phyloP scores from a whole-genome alignment of 2,113 vertebrate species.

The Rana temporaria region DNA sequence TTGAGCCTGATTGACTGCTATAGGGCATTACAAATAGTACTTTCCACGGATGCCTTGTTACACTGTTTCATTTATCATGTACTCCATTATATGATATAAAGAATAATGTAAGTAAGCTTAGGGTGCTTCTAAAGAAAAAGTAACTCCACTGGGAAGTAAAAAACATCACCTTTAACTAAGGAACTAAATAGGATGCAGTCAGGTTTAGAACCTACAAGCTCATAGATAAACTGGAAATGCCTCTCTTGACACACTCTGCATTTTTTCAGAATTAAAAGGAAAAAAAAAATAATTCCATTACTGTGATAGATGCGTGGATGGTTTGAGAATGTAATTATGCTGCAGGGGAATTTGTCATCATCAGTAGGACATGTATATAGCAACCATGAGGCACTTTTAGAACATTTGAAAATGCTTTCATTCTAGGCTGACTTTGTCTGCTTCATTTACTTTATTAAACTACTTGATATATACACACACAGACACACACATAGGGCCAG shows the following conservation, averaged over 20 bases:
- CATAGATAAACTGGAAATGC: conserved; percentile 42
- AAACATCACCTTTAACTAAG: not conserved
- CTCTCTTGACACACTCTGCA: conserved; percentile 30
- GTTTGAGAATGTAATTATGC: conserved; percentile 52
- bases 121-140: not conserved
- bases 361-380: conserved; percentile 49
- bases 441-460: not conserved
- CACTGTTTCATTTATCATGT: too few relatives aligned
- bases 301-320: conserved; percentile 51
- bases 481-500: too few relatives aligned
- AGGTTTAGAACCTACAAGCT: conserved; percentile 25
- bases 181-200: conserved; percentile 3
- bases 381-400: conserved; percentile 41
- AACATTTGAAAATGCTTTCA: conserved; percentile 36
- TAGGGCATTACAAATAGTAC: too few relatives aligned
- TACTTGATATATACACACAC: too few relatives aligned
- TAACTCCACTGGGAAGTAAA: not conserved
- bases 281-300: conserved; percentile 51
- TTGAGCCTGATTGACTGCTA: too few relatives aligned
- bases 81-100: too few relatives aligned
- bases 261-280: conserved; percentile 47
- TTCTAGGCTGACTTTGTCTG: conserved; percentile 22
- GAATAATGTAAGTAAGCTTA: not conserved
- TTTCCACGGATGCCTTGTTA: too few relatives aligned
- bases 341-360: conserved; percentile 54